Base-by-base conservation (phyloP, 2,113 vertebrate species). In the Pavo muticus region DNA sequence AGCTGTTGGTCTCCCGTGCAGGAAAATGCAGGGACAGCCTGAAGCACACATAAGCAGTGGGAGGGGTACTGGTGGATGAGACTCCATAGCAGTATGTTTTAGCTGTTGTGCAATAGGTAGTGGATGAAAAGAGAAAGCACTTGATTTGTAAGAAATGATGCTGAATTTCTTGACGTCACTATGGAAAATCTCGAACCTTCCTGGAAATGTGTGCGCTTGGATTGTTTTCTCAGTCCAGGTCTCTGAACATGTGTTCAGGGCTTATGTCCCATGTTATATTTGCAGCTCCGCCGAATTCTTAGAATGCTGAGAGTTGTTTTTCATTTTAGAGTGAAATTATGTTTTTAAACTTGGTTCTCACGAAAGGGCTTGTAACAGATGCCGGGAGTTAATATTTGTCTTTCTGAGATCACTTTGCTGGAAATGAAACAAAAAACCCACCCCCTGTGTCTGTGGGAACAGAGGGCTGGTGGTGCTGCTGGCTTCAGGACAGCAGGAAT, bases 331-430 rank as follows among this genome's bases (percentile, higher is more conserved):
- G 44, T 44, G 71, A 85, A 85, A 23, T 67, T 27, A 14, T 67
- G 63, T 15, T 30, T 95, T 70, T 76, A 60, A 83, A 42, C 54
- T 67, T 30, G 32, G 78, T 88, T 96, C 95, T 95, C 95, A 96
- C 1, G 48, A 59, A 5, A 37, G 48, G 37, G 25, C 63, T 82
- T 78, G 67, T 79, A 75, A 82, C 54, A 87, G 47, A 82, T 40
- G 45, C 71, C 42, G 89, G 24, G 67, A 81, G 76, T 37, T 84
- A 72, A 29, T 84, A 72, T 78, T 93, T 96, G 54, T 85, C 77
- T 69, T 88, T 90, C 82, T 93, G 94, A 86, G 79, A 64, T 91
- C 68, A 45, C 17, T 84, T 47, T 13, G 59, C 70, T 96, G 87
- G 73, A 93, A 95, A 57, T 29, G 48, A 89, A 90, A 75, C 71